Percentiles rank a stretch among this genome's conserved stretches.
phyloP scores from a whole-genome alignment of 2,113 vertebrate species.

The Sinosuthora webbiana region DNA sequence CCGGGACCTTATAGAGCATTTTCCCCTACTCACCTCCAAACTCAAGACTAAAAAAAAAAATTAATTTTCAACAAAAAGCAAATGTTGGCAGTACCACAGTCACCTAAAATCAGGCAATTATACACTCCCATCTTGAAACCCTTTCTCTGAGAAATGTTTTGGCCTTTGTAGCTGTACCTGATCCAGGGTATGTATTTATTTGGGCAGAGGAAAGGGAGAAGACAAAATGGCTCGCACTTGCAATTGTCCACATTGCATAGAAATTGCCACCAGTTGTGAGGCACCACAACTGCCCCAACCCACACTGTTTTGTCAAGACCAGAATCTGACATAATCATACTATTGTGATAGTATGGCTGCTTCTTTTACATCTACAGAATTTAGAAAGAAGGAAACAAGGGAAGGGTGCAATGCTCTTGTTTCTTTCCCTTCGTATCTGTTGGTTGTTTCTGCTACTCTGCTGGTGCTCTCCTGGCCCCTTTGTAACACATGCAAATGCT shows the following conservation, averaged over 20 bases:
- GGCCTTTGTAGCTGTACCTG: neutral
- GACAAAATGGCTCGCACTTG: neutral
- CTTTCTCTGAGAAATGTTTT: neutral
- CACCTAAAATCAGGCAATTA: neutral
- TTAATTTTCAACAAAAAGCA: neutral
- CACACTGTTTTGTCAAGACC: neutral
- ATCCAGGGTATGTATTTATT: neutral
- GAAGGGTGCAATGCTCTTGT: neutral
- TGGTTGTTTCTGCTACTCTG: neutral
- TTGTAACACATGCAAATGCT: neutral
- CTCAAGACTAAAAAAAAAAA: neutral
- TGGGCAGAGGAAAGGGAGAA: neutral
- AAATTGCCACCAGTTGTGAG: neutral
- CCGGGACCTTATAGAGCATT: neutral
- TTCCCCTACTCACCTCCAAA: accelerated
- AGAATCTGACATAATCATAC: neutral
- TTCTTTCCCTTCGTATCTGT: neutral
- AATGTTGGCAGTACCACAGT: neutral
- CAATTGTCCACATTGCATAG: neutral
- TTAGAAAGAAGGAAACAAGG: neutral
- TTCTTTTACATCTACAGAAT: neutral
- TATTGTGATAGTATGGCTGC: neutral
- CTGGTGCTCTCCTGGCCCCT: neutral
- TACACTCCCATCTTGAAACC: neutral
- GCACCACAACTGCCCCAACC: neutral